Conservation (phyloP, 2,113 vertebrate genomes). For the Pangasianodon gigas region DNA sequence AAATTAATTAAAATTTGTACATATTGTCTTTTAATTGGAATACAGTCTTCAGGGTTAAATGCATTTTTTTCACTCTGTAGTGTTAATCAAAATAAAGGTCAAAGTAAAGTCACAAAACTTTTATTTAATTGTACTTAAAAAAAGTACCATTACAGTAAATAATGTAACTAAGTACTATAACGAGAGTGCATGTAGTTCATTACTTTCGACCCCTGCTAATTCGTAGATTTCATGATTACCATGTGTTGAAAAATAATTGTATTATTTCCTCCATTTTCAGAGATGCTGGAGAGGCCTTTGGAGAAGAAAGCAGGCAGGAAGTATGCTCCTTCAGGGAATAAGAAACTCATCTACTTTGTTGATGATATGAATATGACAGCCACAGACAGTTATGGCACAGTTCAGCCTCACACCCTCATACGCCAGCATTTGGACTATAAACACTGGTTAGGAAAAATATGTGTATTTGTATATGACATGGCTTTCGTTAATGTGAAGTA, state of each 20-base stretch:
- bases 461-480: not conserved
- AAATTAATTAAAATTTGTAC: not conserved
- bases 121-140: not conserved
- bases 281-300: conserved; percentile 74
- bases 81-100: not conserved
- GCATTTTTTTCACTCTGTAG: not conserved
- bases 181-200: not conserved
- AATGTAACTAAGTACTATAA: not conserved
- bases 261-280: conserved; percentile 58
- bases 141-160: not conserved
- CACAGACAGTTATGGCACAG: conserved; percentile 74
- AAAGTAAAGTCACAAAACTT: not conserved
- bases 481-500: not conserved
- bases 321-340: conserved; percentile 75
- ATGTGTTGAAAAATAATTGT: not conserved
- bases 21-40: not conserved
- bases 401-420: conserved; percentile 76
- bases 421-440: conserved; percentile 76
- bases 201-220: not conserved
- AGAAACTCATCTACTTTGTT: conserved; percentile 76
- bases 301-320: conserved; percentile 79
- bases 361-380: conserved; percentile 82
- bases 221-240: not conserved
- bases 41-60: not conserved
- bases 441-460: conserved; percentile 70